Conservation (phyloP, 2,113 vertebrate species). For the Proteles cristata region DNA sequence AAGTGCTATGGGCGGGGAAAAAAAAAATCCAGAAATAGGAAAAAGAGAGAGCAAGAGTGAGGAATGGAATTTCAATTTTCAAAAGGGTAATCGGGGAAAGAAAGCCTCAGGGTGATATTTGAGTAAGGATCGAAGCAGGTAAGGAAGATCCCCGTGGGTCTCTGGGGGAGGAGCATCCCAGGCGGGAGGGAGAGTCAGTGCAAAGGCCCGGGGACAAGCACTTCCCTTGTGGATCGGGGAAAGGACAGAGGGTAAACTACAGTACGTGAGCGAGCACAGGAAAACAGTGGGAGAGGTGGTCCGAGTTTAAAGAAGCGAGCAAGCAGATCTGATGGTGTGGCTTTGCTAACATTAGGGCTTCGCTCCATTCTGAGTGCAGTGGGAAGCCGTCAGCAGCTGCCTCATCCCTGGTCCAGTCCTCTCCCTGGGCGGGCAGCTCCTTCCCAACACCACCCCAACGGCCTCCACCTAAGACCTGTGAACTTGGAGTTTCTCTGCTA, state of each 20-base stretch:
- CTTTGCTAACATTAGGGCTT: not conserved
- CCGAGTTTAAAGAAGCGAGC: not conserved
- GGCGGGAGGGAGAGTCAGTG: not conserved
- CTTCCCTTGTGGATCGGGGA: not conserved
- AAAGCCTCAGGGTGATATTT: not conserved
- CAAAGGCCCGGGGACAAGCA: not conserved
- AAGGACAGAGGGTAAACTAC: too few species aligned
- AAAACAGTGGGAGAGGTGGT: not conserved
- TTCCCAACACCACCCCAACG: not conserved
- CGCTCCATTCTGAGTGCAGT: fast-evolving
- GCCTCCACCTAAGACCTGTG: not conserved
- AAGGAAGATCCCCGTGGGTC: not conserved
- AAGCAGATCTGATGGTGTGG: not conserved
- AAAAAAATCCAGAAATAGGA: not conserved
- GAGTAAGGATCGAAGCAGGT: not conserved
- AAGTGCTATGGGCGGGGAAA: not conserved
- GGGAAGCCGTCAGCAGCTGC: too few species aligned
- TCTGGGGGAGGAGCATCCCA: not conserved
- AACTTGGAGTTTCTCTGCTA: not conserved
- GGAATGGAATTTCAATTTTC: not conserved
- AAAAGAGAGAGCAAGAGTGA: not conserved
- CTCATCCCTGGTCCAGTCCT: not conserved
- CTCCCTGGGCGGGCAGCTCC: not conserved
- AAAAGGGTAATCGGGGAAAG: not conserved
- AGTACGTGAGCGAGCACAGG: not conserved